Base-by-base conservation (phyloP, 2,888 invertebrate genomes). In the Drosophila subsilvestris region DNA sequence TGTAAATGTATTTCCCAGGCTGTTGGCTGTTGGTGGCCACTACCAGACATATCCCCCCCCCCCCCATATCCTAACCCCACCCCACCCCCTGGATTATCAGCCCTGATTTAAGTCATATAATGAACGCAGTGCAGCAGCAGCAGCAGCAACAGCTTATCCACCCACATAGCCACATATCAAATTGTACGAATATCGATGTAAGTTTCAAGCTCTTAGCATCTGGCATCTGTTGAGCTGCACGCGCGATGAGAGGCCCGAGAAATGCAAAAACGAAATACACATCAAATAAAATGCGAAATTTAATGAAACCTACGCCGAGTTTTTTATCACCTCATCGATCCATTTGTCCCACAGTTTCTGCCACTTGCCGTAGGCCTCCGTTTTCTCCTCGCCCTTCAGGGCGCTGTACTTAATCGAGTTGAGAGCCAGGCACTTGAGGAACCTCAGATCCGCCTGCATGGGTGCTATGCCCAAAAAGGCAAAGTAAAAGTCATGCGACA, bases 401-500 rank as follows among this genome's bases (percentile, higher is more conserved):
- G 94, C 93, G 86, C 96, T 96, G 86, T 95, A 96, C 17, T 91
- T 91, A 20, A 97, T 92, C 0, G 97, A 97, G 88, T 97, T 96
- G 1, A 94, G 79, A 1, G 95, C 95, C 48, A 97, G 91, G 75
- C 95, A 94, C 86, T 96, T 97, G 20, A 97, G 92, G 51, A 96
- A 92, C 72, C 94, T 93, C 43, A 97, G 90, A 78, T 97, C 96
- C 0, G 95, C 93, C 8, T 93, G 91, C 37, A 93, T 93, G 22
- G 95, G 95, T 7, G 96, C 95, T 25, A 96, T 94, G 0, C 95
- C 96, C 89, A 97, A 93, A 78, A 96, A 97, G 0, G 95, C 95
- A 51, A 95, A 94, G 89, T 96, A 97, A 90, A 95, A 96, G 84
- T 97, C 97, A 79, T 96, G 95, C 57, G 95, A 95, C 6, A 97